Evolutionary conservation across 2,797 vertebrate genomes (phyloP).

Genomic region (Girardinus metallicus): DNA sequence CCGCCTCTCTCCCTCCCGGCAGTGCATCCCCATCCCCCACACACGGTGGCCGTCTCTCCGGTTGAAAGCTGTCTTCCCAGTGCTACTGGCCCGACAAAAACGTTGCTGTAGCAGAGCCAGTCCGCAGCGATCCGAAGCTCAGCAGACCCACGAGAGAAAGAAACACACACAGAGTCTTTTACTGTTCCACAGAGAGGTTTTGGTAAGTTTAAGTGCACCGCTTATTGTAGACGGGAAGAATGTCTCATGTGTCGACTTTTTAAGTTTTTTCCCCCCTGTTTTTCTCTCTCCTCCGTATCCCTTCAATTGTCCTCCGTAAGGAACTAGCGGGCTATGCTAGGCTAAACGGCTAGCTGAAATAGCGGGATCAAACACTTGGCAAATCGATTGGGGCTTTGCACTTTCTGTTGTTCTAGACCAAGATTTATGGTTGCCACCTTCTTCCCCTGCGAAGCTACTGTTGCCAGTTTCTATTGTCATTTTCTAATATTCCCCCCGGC

Average conservation of each 20-base stretch:
- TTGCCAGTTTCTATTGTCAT: constrained; percentile 22
- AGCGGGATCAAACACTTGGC: constrained; percentile 27
- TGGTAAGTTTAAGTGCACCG: constrained; percentile 62
- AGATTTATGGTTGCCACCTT: no score
- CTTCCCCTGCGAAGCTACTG: neutral
- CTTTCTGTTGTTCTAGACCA: neutral
- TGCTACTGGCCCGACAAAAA: constrained; percentile 69
- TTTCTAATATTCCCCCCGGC: constrained; percentile 23
- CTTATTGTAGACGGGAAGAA: constrained; percentile 30
- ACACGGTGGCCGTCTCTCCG: constrained; percentile 73
- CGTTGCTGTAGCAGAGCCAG: constrained; percentile 62
- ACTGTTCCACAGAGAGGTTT: constrained; percentile 48
- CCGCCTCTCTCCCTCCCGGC: constrained; percentile 59
- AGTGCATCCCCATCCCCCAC: constrained; percentile 82
- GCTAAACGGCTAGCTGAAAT: constrained; percentile 62
- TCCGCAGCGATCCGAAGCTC: constrained; percentile 57
- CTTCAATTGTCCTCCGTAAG: constrained; percentile 75
- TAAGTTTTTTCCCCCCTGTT: constrained; percentile 27
- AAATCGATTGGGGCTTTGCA: neutral
- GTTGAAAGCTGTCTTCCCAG: constrained; percentile 74
- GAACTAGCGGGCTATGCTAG: constrained; percentile 71
- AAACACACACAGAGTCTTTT: constrained; percentile 29
- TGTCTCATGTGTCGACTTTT: constrained; percentile 56
- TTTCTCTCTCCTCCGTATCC: constrained; percentile 46
- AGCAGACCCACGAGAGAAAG: constrained; percentile 40